Evolutionary conservation across 2,888 invertebrate species (phyloP).

Genomic region (Trypoxylon attenuatum): DNA sequence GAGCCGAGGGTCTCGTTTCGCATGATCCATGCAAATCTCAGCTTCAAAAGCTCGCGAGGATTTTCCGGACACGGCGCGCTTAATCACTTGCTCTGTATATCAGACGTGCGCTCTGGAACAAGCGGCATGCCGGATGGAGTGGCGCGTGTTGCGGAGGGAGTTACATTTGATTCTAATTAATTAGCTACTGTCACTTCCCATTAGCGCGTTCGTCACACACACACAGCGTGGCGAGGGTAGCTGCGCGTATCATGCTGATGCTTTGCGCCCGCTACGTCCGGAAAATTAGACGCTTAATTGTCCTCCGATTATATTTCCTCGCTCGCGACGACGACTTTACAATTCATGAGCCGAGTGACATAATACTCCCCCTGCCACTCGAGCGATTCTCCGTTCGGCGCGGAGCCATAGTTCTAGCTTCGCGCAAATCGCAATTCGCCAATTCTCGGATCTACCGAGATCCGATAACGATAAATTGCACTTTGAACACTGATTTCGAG

Average conservation of each 20-base stretch:
- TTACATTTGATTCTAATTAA: constrained; percentile 67
- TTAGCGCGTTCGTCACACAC: constrained; percentile 63
- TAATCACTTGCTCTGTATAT: constrained; percentile 53
- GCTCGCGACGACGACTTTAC: constrained; percentile 6
- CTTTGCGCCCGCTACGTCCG: constrained; percentile 29
- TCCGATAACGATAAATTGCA: too few relatives aligned
- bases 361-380: too few relatives aligned
- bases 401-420: too few relatives aligned
- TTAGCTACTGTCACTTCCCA: constrained; percentile 65
- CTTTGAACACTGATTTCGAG: too few relatives aligned
- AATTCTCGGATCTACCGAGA: too few relatives aligned
- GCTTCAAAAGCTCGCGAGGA: constrained; percentile 28
- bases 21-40: too few relatives aligned
- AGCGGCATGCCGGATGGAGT: constrained; percentile 32
- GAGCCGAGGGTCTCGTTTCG: too few relatives aligned
- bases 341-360: constrained; percentile 11
- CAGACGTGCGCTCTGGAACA: constrained; percentile 43
- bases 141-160: constrained; percentile 38
- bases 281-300: constrained; percentile 41
- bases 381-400: too few relatives aligned
- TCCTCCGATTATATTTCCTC: constrained; percentile 14
- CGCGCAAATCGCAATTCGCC: too few relatives aligned
- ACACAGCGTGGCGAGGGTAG: too few relatives aligned
- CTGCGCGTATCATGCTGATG: constrained; percentile 36
- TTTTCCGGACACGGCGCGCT: constrained; percentile 42